These are phyloP conservation scores for Gopherus flavomarginatus DNA, from an alignment of 2,113 vertebrate genomes.

Conservation along the genomic window DNA sequence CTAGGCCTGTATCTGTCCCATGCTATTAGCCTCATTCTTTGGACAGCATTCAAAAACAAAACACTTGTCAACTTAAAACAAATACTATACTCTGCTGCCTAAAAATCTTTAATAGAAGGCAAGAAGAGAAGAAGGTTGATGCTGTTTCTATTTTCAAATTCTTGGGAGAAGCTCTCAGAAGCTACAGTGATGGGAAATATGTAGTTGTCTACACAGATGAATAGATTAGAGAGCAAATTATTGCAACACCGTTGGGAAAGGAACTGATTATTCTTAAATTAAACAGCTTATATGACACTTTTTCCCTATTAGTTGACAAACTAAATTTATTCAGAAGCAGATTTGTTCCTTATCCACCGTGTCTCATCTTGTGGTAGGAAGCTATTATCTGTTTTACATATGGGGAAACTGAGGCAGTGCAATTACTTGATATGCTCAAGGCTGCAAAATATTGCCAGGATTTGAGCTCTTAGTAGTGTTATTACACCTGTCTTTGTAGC, in stretches of 20 bases:
- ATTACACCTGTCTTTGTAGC: not conserved
- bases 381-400: not conserved
- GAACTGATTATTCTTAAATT: not conserved
- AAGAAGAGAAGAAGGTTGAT: no score
- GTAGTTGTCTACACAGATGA: no score
- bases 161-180: not conserved
- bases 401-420: not conserved
- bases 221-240: not conserved
- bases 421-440: not conserved
- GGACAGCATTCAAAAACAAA: no score
- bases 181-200: not conserved
- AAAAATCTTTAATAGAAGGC: no score
- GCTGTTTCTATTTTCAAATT: not conserved
- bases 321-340: not conserved
- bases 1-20: no score
- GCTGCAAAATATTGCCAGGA: not conserved
- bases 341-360: not conserved
- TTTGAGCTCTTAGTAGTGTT: not conserved
- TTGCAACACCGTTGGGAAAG: not conserved
- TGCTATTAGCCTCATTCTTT: no score
- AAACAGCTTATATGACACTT: not conserved
- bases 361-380: not conserved
- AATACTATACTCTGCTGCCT: no score
- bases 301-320: not conserved
- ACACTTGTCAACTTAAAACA: no score